Evolutionary conservation across 2,888 invertebrate species (phyloP).

Genomic region (Eurytoma californica): DNA sequence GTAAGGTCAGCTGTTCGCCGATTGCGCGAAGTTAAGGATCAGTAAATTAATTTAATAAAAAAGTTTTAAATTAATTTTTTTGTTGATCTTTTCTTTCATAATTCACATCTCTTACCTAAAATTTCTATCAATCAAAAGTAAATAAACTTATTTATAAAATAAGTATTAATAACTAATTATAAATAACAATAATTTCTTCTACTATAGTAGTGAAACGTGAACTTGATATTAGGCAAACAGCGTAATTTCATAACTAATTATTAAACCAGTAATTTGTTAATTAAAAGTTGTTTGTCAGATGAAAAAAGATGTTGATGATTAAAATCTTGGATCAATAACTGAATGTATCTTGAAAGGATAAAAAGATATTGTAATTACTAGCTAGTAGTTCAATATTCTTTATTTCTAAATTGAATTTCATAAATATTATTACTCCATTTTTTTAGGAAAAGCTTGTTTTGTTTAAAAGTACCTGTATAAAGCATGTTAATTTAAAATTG

Average conservation of each 20-base stretch:
- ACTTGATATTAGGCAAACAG: conserved; percentile 28
- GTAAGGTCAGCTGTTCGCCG: conserved; percentile 98
- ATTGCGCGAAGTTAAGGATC: conserved; percentile 92
- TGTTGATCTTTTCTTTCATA: conserved; percentile 27
- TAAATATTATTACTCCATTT: conserved; percentile 37
- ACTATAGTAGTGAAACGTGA: conserved; percentile 17
- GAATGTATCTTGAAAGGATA: too few relatives aligned
- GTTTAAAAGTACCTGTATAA: too few relatives aligned
- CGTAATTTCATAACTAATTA: conserved; percentile 14
- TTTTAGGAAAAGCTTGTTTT: background rate
- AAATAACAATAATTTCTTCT: conserved; percentile 44
- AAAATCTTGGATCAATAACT: too few relatives aligned
- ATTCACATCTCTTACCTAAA: background rate
- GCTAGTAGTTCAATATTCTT: too few relatives aligned
- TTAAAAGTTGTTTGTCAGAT: conserved; percentile 32
- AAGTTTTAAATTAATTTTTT: conserved; percentile 31
- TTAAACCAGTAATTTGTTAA: conserved; percentile 17
- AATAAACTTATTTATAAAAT: too few relatives aligned
- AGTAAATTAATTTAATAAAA: conserved; percentile 64
- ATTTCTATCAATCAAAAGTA: too few relatives aligned
- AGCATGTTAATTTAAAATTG: background rate
- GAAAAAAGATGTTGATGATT: too few relatives aligned
- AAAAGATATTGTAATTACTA: too few relatives aligned
- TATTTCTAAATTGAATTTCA: conserved; percentile 42
- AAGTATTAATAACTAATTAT: background rate